Evolutionary conservation across 2,888 invertebrate genomes (phyloP), one percentile per base, ranked within the genome.

Genomic region (Macrophya alboannulata): DNA sequence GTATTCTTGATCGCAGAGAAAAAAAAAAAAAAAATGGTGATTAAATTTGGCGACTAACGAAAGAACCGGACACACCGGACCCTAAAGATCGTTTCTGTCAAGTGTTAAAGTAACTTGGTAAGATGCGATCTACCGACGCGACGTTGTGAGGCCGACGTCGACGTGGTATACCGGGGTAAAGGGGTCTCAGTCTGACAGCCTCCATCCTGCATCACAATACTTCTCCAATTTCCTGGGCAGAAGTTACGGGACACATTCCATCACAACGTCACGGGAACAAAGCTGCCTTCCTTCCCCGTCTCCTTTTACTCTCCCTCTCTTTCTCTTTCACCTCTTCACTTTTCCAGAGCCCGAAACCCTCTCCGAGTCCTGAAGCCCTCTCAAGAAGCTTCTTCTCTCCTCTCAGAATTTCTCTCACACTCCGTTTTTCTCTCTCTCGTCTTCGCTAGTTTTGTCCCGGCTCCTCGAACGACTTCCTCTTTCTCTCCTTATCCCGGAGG

Each of bases 221-320:
- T 89, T 89, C 90, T 90, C 89, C 90, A 91, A 90, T 90, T 91
- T 90, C 90, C 90, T 90, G 88, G 85, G 89, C 88, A 90, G 87
- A 90, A 90, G 89, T 91, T 90, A 90, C 91, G 89, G 89, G 90
- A 91, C 91, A 90, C 90, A 87, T 90, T 90, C 90, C 89, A 90
- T 89, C 90, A 89, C 89, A 88, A 89, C 90, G 88, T 90, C 89
- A 90, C 86, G 88, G 87, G 90, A 90, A 90, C 90, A 90, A 90
- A 90, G 90, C 90, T 87, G 86, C 62, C 81, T 43, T 68, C 68
- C 21, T 17, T 62, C 17, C 85, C 89, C 45, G 21, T 37, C 68
- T 31, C 68, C 31, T 31, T 68, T 10, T 68, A 8, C 31, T 17
- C 10, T n/a, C 51, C 43, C 45, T 68, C 9, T 48, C 82, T 45